Conservation (phyloP, 2,888 invertebrate species). For the Nemapogon koenigi region DNA sequence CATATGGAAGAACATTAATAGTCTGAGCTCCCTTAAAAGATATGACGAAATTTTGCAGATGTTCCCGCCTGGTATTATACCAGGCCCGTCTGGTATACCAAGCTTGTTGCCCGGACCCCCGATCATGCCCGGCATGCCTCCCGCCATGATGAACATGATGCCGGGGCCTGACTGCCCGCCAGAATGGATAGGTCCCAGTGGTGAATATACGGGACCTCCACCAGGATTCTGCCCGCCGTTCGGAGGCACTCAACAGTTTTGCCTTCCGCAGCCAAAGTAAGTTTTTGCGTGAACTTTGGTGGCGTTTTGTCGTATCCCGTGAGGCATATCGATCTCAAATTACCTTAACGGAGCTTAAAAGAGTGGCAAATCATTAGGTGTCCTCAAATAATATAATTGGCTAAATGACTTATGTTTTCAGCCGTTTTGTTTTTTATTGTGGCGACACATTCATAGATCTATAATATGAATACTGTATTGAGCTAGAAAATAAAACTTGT, state of each 20-base stretch:
- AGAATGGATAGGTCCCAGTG: slow-evolving; percentile 34
- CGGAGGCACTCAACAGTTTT: slow-evolving; percentile 35
- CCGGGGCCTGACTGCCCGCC: slow-evolving; percentile 18
- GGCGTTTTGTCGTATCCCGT: too few species aligned
- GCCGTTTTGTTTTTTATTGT: too few species aligned
- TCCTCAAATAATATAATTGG: too few species aligned
- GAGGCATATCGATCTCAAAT: too few species aligned
- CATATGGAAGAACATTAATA: neutral
- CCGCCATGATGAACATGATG: slow-evolving; percentile 9
- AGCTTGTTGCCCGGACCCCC: slow-evolving; percentile 18
- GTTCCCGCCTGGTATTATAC: slow-evolving; percentile 41
- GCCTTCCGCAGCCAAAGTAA: slow-evolving; percentile 53
- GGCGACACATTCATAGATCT: too few species aligned
- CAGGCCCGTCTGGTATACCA: slow-evolving; percentile 18
- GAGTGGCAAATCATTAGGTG: too few species aligned
- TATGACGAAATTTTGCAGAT: slow-evolving; percentile 32
- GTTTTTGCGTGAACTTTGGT: slow-evolving; percentile 18
- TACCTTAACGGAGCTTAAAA: too few species aligned
- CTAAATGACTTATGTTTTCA: too few species aligned
- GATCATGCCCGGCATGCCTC: slow-evolving; percentile 19
- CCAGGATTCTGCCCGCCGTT: slow-evolving; percentile 40
- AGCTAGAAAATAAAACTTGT: too few species aligned
- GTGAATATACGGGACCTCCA: too few species aligned
- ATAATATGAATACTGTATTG: too few species aligned
- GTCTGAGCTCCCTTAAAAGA: neutral